Evolutionary conservation across 2,797 vertebrate genomes (phyloP).

Genomic region (Scolopax bukidnonensis): DNA sequence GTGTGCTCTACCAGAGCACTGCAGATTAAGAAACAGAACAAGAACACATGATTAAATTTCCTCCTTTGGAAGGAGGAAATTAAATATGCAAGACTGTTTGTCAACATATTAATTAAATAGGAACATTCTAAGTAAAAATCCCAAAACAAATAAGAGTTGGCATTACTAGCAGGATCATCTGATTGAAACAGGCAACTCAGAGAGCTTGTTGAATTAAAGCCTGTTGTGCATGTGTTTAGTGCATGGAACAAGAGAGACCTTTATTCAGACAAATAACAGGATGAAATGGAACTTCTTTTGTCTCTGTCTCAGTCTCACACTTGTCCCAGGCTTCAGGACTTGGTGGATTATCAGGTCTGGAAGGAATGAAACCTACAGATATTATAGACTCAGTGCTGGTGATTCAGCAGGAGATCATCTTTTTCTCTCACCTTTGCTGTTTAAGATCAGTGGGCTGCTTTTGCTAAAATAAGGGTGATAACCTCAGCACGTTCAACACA

Average conservation of each 20-base stretch:
- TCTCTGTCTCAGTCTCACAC: neutral
- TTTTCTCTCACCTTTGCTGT: neutral
- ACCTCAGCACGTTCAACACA: neutral
- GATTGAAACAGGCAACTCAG: constrained; percentile 38
- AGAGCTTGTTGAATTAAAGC: neutral
- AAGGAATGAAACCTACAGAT: neutral
- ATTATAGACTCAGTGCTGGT: neutral
- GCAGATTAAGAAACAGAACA: constrained; percentile 31
- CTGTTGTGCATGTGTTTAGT: neutral
- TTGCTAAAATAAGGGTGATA: neutral
- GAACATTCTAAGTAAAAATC: constrained; percentile 42
- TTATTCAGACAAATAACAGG: neutral
- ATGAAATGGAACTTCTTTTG: neutral
- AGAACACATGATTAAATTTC: constrained; percentile 56
- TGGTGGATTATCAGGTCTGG: neutral
- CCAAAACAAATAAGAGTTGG: constrained; percentile 43
- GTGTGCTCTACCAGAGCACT: constrained; percentile 19
- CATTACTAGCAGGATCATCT: constrained; percentile 49
- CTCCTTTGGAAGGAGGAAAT: constrained; percentile 47
- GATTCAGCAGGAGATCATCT: neutral
- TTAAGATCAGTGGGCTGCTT: neutral
- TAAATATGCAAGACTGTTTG: constrained; percentile 51
- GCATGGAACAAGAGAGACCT: neutral
- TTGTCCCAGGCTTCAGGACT: neutral
- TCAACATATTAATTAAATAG: constrained; percentile 67